Evolutionary conservation across 1,140 invertebrate genomes (phyloP).

Genomic region (Samia ricini): DNA sequence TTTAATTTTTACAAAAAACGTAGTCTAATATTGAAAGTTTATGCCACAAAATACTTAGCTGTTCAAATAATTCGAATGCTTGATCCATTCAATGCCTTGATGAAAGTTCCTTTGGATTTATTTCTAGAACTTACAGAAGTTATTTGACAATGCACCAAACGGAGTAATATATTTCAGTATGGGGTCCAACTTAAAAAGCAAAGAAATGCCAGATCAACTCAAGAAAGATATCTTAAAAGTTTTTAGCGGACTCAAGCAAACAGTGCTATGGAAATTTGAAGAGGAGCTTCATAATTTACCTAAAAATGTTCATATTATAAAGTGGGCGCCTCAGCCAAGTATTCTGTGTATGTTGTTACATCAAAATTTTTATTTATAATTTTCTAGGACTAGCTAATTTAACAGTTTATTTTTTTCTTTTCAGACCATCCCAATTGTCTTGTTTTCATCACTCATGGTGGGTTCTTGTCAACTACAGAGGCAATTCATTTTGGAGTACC

Average conservation of each 20-base stretch:
- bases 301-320: slow-evolving; percentile 79
- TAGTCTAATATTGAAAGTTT: too few species aligned
- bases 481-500: slow-evolving; percentile 82
- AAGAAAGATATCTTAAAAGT: slow-evolving; percentile 61
- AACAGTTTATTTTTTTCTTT: slow-evolving; percentile 21
- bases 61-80: too few species aligned
- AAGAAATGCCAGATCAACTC: slow-evolving; percentile 44
- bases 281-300: slow-evolving; percentile 60
- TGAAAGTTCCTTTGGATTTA: background rate
- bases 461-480: slow-evolving; percentile 72
- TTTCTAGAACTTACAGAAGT: slow-evolving; percentile 64
- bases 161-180: slow-evolving; percentile 79
- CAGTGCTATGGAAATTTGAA: slow-evolving; percentile 78
- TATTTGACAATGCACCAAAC: slow-evolving; percentile 68
- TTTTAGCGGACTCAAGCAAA: slow-evolving; percentile 64
- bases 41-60: too few species aligned
- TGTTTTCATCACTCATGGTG: slow-evolving; percentile 40
- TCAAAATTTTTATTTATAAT: background rate
- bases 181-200: slow-evolving; percentile 72
- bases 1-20: too few species aligned
- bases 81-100: background rate
- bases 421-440: slow-evolving; percentile 12
- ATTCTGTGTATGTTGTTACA: slow-evolving; percentile 69
- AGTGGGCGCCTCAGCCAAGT: slow-evolving; percentile 82
- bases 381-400: slow-evolving; percentile 26